Evolutionary conservation across 2,113 vertebrate species (phyloP), one percentile per base, ranked within the genome.

Genomic region (Platysteira castanea): DNA sequence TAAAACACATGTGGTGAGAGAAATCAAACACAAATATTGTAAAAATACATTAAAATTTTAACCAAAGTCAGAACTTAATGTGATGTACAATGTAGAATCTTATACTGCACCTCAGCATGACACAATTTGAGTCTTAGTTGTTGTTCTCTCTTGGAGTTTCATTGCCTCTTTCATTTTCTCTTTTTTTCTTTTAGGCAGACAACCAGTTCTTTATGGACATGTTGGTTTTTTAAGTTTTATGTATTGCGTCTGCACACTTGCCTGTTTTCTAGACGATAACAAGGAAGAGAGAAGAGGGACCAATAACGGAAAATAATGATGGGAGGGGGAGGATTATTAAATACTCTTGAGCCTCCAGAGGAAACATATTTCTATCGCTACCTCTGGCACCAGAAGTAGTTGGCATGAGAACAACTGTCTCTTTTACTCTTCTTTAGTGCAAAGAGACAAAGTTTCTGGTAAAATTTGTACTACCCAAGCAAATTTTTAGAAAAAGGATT

Each of bases 321-420:
- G 82, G 89, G 82, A 93, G 84, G 87, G 77, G 65, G 73, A 90
- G 90, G 87, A 93, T 97, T 97, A 97, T 97, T 97, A 96, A 97
- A 96, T 89, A 91, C 42, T 92, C 77, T 96, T 90, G 93, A 96
- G 93, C 91, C 95, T 97, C 96, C 67, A 90, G 95, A 95, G 96
- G 87, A 87, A 95, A 92, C 83, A 33, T 94, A 94, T 97, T 97
- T 95, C 90, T 97, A 69, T 97, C 53, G 0, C 88, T 96, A 97
- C 87, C 90, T 90, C 96, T 97, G 97, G 97, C 97, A 97, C 81
- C 87, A 93, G 54, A 94, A 97, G 46, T 87, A 87, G 70, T 87
- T 98, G 97, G 97, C 97, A 97, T 76, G 64, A 96, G 95, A 97
- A 97, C 97, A 97, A 96, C 89, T 92, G 93, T 96, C 93, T 97